Conservation (phyloP, 2,797 vertebrate genomes). For the Pyrocephalus nanus region DNA sequence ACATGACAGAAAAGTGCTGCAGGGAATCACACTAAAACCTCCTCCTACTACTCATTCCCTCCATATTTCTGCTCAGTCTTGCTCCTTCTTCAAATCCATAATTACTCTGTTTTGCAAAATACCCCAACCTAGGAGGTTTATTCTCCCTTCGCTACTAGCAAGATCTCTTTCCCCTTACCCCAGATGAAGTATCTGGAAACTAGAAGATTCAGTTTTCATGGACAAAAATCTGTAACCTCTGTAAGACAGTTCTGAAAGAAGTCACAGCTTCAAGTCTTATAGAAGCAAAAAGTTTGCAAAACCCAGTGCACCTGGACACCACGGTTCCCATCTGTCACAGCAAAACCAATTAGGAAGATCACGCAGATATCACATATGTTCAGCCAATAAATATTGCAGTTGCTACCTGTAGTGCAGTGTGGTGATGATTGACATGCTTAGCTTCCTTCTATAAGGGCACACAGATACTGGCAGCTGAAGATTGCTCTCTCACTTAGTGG, state of each 20-base stretch:
- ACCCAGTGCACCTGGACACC: not conserved
- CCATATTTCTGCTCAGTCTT: not conserved
- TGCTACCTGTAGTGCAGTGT: not conserved
- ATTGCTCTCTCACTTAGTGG: not conserved
- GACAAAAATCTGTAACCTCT: not conserved
- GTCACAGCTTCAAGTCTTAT: not conserved
- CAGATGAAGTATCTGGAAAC: not conserved
- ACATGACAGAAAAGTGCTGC: not conserved
- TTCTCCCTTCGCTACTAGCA: not conserved
- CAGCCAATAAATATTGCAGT: not conserved
- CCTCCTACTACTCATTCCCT: not conserved
- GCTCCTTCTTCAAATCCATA: not conserved
- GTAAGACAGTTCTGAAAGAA: not conserved
- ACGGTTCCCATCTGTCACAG: not conserved
- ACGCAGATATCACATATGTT: not conserved
- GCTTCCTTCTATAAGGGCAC: not conserved
- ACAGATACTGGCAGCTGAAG: not conserved
- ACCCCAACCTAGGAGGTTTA: rapidly evolving
- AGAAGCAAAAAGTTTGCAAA: not conserved
- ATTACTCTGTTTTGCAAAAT: not conserved
- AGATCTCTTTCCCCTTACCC: not conserved
- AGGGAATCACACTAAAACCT: not conserved
- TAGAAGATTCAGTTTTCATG: not conserved
- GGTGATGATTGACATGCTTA: not conserved
- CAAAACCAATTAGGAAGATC: not conserved